A percentile compares a stretch with the other conserved stretches of the same genome.
These are phyloP conservation scores for Schizaphis graminum DNA, from an alignment of 2,888 invertebrate genomes.

Conservation along the genomic window DNA sequence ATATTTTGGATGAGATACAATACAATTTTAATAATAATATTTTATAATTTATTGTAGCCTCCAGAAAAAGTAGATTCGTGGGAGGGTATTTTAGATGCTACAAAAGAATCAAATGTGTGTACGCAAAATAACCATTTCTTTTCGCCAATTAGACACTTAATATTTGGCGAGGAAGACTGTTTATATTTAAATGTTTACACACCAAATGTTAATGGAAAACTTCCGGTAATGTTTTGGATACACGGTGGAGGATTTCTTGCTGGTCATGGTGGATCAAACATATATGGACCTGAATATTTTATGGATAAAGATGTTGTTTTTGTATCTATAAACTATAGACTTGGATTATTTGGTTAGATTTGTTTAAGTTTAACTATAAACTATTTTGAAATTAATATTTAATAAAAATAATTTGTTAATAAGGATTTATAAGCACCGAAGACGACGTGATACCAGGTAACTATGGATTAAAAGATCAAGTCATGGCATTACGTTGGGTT, in stretches of 20 bases:
- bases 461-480: conserved; percentile 66
- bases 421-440: conserved; percentile 65
- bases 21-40: background rate
- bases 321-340: conserved; percentile 55
- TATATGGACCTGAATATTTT: conserved; percentile 58
- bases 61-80: conserved; percentile 62
- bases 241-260: conserved; percentile 65
- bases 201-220: conserved; percentile 15
- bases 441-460: conserved; percentile 66
- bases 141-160: background rate
- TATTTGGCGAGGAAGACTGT: conserved; percentile 62
- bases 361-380: background rate
- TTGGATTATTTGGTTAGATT: conserved; percentile 59
- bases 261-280: conserved; percentile 31
- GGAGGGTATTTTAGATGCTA: conserved; percentile 50
- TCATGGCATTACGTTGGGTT: conserved; percentile 64
- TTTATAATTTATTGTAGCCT: conserved; percentile 37
- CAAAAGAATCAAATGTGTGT: conserved; percentile 39
- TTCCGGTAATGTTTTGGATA: conserved; percentile 66
- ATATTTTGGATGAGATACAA: background rate
- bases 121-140: conserved; percentile 56
- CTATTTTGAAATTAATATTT: background rate
- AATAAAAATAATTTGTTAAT: background rate
- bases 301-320: conserved; percentile 64
- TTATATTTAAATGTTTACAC: conserved; percentile 62